Base-by-base conservation (phyloP, 2,113 vertebrate genomes). In the Notothenia rossii region DNA sequence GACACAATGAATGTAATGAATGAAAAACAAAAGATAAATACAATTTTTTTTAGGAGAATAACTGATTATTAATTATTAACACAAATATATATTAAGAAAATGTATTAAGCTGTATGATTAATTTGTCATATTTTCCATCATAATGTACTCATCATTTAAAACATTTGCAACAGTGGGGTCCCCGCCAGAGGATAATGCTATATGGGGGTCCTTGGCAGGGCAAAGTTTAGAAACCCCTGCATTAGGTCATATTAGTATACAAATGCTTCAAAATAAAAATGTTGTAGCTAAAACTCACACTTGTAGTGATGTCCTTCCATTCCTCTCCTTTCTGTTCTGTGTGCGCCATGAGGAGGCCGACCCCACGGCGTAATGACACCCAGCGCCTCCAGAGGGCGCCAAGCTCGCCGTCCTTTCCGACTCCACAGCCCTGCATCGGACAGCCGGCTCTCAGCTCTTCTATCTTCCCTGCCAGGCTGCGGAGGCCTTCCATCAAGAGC, bases 241-340 rank as follows among this genome's bases (percentile, higher is more conserved):
- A 22, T 55, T 2, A 46, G 40, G 15, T 36, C 9, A 51, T 46
- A 3, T 70, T 18, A 14, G 15, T 9, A 64, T n/a, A 14, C 36
- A 56, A 61, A 60, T 51, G 49, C 3, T 53, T 14, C 15, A 13
- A 17, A 36, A 53, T 2, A 0, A 51, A 7, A 59, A 25, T 1
- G 2, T n/a, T 33, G 12, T 55, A 15, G n/a, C 8, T 48, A 18
- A 40, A 61, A 90, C 96, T 96, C 86, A 99, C 98, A 83, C 94
- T 96, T 81, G 95, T 92, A 4, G 45, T 93, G 67, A 98, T 88
- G 79, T 96, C 94, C 60, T 94, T 97, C 97, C 97, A 99, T 40
- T 96, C 96, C 43, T 95, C 94, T 40, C 91, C 95, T 75, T 94
- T 94, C 4, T 96, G 95, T 18, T 95, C 94, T n/a, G 91, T 92